Percentiles rank a stretch among this genome's conserved stretches.
phyloP scores from a whole-genome alignment of 2,113 vertebrate species.

The Elachura formosa region DNA sequence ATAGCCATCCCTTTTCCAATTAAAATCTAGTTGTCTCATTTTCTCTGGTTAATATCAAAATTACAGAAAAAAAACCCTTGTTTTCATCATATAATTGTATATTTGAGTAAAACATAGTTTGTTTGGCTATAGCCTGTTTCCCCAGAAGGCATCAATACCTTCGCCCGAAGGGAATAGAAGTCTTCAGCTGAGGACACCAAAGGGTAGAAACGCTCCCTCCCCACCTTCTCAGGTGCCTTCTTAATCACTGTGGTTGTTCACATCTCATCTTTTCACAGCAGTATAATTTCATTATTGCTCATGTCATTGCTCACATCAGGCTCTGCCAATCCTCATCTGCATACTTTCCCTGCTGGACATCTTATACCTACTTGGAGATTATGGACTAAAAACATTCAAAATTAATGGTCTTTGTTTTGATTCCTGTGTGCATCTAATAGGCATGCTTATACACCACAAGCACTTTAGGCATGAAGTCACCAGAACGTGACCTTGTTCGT shows the following conservation, averaged over 20 bases:
- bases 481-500: neutral
- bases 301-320: neutral
- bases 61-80: neutral
- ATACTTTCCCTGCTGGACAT: neutral
- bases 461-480: neutral
- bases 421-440: neutral
- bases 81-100: neutral
- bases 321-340: neutral
- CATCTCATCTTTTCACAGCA: neutral
- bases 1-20: neutral
- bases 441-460: neutral
- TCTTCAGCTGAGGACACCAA: neutral
- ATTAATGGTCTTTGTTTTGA: neutral
- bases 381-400: neutral
- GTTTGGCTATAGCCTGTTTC: neutral
- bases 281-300: neutral
- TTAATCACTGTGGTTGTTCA: neutral
- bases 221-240: neutral
- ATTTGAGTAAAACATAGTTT: neutral
- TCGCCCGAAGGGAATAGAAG: neutral
- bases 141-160: neutral
- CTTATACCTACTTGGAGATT: neutral
- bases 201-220: neutral
- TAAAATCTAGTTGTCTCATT: neutral
- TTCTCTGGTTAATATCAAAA: neutral